phyloP scores from a whole-genome alignment of 30 jellyfish, hydroid and myxozoan genomes.

The Aurelia sp. region DNA sequence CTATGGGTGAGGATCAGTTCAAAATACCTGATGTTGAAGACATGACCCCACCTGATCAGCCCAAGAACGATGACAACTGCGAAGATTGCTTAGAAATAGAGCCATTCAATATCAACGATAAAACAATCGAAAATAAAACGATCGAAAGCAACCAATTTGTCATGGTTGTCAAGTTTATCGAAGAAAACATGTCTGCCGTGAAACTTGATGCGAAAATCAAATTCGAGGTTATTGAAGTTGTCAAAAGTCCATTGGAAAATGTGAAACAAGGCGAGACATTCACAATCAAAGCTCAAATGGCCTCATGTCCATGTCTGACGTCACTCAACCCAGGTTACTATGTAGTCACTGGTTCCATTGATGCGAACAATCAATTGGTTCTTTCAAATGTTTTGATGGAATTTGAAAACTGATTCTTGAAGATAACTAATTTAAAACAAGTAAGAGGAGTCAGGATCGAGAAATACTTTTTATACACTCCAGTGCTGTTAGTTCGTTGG shows the following conservation, averaged over 20 bases:
- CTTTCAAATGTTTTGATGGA: constrained; percentile 61
- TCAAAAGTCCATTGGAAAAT: constrained; percentile 41
- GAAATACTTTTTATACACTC: no score
- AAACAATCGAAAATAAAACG: constrained; percentile 32
- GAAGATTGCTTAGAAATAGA: constrained; percentile 49
- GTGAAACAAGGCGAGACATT: constrained; percentile 53
- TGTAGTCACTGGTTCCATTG: constrained; percentile 55
- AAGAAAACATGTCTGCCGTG: constrained; percentile 46
- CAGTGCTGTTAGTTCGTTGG: no score
- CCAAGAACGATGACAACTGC: constrained; percentile 30
- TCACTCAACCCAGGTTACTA: constrained; percentile 60
- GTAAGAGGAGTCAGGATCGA: no score
- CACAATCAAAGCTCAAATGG: constrained; percentile 56
- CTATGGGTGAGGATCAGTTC: neutral
- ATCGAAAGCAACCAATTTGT: constrained; percentile 54
- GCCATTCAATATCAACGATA: constrained; percentile 26
- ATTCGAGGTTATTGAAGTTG: constrained; percentile 56
- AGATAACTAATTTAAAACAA: no score
- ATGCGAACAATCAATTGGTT: constrained; percentile 30
- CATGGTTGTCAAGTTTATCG: constrained; percentile 60
- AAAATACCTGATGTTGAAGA: neutral
- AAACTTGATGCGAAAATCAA: constrained; percentile 52
- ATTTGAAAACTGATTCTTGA: constrained; percentile 35
- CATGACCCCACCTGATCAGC: neutral
- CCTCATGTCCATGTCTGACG: constrained; percentile 64